Conservation (phyloP, 2,113 vertebrate species). For the Spermophilus dauricus region DNA sequence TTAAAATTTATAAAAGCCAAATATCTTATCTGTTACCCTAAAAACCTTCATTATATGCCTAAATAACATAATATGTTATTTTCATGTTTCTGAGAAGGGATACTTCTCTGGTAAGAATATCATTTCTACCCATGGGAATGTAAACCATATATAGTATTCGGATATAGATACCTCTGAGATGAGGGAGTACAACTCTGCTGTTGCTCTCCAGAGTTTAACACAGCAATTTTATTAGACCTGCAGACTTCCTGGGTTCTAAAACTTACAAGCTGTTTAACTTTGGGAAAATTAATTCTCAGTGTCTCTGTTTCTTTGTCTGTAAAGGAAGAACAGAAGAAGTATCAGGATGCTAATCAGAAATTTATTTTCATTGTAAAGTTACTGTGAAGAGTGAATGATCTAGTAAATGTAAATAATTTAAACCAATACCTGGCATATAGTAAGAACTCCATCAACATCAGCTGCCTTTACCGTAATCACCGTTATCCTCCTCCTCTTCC, state of each 20-base stretch:
- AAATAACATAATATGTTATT: slow-evolving; percentile 41
- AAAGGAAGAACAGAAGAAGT: neutral
- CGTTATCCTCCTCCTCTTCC: neutral
- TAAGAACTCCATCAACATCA: slow-evolving; percentile 13
- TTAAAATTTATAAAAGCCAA: slow-evolving; percentile 47
- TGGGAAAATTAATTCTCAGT: neutral
- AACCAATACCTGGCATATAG: neutral
- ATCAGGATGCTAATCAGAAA: neutral
- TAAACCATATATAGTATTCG: neutral
- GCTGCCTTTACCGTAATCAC: neutral
- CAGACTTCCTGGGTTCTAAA: neutral
- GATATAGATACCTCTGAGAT: neutral
- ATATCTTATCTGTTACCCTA: slow-evolving; percentile 33
- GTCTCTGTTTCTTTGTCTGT: slow-evolving; percentile 40
- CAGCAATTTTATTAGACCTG: neutral
- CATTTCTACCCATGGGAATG: neutral
- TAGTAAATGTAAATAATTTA: slow-evolving; percentile 56
- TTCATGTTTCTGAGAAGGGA: neutral
- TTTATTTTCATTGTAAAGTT: slow-evolving; percentile 12
- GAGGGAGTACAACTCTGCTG: neutral
- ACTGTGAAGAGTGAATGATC: neutral
- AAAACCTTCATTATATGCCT: slow-evolving; percentile 53
- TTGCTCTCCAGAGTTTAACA: neutral
- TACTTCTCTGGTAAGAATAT: slow-evolving; percentile 16
- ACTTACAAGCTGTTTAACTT: neutral